Evolutionary conservation across 2,797 vertebrate species (phyloP), one percentile per base, ranked within the genome.

Genomic region (Cygnus olor): DNA sequence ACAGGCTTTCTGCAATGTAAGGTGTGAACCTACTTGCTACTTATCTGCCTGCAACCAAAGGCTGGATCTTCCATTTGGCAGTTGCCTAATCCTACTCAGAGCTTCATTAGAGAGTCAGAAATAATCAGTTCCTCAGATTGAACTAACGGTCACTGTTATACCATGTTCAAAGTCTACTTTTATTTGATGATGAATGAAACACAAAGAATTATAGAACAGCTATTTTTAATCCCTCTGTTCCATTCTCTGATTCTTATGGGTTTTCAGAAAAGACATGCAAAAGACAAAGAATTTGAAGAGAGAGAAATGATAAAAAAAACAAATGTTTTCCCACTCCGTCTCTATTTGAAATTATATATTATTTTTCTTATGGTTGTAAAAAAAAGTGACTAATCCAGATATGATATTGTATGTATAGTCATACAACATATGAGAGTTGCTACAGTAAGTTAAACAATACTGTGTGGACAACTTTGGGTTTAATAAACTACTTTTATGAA

Each of bases 21-120:
- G 13, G 28, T 60, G 1, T 17, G 15, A 81, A 47, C 7, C 8
- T 27, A 9, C 3, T 19, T 72, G 22, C 27, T 79, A 9, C 30
- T 53, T 12, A 65, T 8, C 6, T 69, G 21, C 21, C 22, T 79
- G 28, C 40, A 80, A 15, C 6, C 2, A 10, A 58, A 36, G 1
- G 10, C 30, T 64, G 32, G 5, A 54, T 63, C 12, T 78, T 60
- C 28, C 4, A 4, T 65, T 69, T 56, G 53, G 34, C 21, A 86
- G 6, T 24, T 42, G 11, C 8, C 5, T 60, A 45, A 32, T 60
- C 5, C 21, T 12, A 58, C 9, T 72, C 11, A 64, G 68, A 68
- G 2, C 3, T 71, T 58, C 66, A 8, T 8, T 0, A 1, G 1
- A 30, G 10, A 74, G 25, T 45, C 1, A 0, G 72, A 40, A 90